Evolutionary conservation across 30 jellyfish, hydroid and myxozoan genomes (phyloP), one percentile per base, ranked within the genome.

Genomic region (Cassiopea xamachana): DNA sequence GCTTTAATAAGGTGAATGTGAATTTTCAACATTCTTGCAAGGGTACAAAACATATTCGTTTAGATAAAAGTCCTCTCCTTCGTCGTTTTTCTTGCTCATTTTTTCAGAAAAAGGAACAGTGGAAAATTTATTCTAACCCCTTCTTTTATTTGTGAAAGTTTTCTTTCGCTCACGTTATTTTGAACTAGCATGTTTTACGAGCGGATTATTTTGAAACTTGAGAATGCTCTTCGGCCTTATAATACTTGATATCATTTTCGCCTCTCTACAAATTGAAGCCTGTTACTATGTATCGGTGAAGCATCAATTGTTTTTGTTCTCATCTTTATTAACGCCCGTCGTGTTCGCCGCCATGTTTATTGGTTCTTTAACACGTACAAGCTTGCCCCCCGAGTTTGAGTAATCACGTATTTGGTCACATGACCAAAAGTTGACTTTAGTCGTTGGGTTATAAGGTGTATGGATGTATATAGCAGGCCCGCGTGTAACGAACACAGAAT

Each of bases 351-450:
- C 43, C 74, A 17, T 64, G 74, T 64, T 64, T 64, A 17, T 14
- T 17, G 27, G 74, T 17, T 64, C 43, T 27, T 13, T 14, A 17
- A 27, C 74, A 64, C 6, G 27, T 17, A 16, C 14, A 69, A 48
- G 76, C 59, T 46, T 17, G 73, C 73, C 95, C 95, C 95, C 95
- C 95, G 95, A 73, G 92, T 3, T 46, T 19, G 85, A 69, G 85
- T 79, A 84, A 71, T 70, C 95, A 68, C 27, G 86, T 10, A 71
- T 15, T 60, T 43, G 68, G 90, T 88, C 95, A 88, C 95, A 88
- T 88, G 95, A 88, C 95, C 43, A 70, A 15, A 70, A 88, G 84
- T 88, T 88, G 95, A 88, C 95, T 88, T 88, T 79, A 67, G 95
- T 78, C 95, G 82, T 88, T 83, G 60, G 72, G 88, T 55, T 85